Conservation (phyloP, 2,113 vertebrate species). For the Capra hircus region DNA sequence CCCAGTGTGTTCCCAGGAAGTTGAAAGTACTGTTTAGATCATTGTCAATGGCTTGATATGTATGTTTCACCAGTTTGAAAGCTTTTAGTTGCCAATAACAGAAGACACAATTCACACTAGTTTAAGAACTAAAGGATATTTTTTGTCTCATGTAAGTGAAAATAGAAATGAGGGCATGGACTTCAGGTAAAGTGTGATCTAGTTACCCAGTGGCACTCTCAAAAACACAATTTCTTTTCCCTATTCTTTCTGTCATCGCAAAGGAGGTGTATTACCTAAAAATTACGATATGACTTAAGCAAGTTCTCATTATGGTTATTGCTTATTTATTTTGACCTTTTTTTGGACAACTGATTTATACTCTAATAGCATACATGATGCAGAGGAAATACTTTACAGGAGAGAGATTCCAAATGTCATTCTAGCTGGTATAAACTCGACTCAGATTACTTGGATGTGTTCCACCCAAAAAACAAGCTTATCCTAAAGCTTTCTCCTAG, state of each 20-base stretch:
- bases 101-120: background rate
- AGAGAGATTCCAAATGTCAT: background rate
- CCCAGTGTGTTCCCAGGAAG: background rate
- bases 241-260: background rate
- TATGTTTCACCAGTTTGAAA: background rate
- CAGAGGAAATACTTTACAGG: background rate
- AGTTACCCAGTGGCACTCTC: background rate
- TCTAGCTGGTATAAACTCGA: background rate
- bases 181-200: background rate
- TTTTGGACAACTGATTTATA: background rate
- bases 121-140: background rate
- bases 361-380: background rate
- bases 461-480: background rate
- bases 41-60: background rate
- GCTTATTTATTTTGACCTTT: background rate
- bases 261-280: background rate
- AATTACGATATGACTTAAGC: background rate
- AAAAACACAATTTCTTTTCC: background rate
- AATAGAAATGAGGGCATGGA: background rate
- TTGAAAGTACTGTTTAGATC: background rate
- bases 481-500: background rate
- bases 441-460: background rate
- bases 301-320: background rate
- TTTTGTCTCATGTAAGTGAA: background rate
- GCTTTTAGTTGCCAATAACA: background rate